A percentile compares a stretch with the other conserved stretches of the same genome.
Conservation (phyloP, 2,888 invertebrate genomes). For the Polydrusus pterygomalis region DNA sequence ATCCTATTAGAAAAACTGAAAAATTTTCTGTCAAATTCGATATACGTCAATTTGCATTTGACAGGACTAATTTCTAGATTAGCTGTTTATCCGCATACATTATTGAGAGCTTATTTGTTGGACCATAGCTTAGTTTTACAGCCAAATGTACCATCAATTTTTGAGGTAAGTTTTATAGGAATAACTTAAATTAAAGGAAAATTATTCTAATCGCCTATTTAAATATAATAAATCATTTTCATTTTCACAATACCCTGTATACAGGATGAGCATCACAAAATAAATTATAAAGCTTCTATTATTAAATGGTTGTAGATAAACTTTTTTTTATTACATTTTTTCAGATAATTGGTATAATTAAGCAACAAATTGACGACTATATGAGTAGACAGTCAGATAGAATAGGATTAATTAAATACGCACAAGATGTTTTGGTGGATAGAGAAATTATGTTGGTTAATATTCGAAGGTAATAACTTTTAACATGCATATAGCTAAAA, state of each 20-base stretch:
- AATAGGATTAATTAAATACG: conserved; percentile 82
- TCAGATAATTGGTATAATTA: conserved; percentile 85
- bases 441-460: conserved; percentile 86
- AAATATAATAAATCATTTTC: too few species aligned
- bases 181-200: too few species aligned
- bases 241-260: too few species aligned
- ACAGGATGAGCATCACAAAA: too few species aligned
- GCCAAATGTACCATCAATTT: conserved; percentile 92
- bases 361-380: conserved; percentile 90
- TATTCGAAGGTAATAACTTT: conserved; percentile 73
- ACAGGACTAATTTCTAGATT: conserved; percentile 91
- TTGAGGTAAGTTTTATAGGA: conserved; percentile 79
- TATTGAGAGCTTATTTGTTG: conserved; percentile 90
- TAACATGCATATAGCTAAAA: too few species aligned
- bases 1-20: conserved; percentile 88
- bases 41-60: conserved; percentile 90
- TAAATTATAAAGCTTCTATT: too few species aligned
- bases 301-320: too few species aligned
- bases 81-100: conserved; percentile 91
- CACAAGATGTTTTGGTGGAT: conserved; percentile 85
- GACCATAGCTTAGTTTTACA: conserved; percentile 90
- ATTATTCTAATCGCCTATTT: too few species aligned
- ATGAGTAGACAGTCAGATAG: conserved; percentile 77
- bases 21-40: conserved; percentile 87
- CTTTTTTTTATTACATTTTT: conserved; percentile 39